A percentile compares a stretch with the other conserved stretches of the same genome.
phyloP scores from a whole-genome alignment of 2,888 invertebrate genomes.

The Drosophila pseudotakahashii region DNA sequence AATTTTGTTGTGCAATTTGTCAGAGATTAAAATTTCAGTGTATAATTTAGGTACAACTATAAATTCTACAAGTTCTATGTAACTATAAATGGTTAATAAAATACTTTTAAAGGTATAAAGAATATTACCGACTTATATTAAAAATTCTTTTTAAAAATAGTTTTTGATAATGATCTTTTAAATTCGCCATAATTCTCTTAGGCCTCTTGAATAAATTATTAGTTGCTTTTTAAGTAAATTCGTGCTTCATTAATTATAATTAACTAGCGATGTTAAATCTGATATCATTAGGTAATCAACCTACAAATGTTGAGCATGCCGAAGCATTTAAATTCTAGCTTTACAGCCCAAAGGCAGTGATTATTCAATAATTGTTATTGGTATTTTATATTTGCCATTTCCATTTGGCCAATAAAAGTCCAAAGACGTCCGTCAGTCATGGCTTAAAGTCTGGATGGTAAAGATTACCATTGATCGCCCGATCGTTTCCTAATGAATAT shows the following conservation, averaged over 20 bases:
- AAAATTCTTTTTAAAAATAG: background rate
- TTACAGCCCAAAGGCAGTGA: background rate
- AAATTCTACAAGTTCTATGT: no score
- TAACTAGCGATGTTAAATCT: slow-evolving; percentile 2
- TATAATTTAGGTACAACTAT: no score
- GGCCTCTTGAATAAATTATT: slow-evolving; percentile 1
- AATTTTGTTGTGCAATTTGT: background rate
- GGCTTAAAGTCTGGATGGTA: slow-evolving; percentile 8
- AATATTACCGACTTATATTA: no score
- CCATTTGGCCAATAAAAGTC: slow-evolving; percentile 13
- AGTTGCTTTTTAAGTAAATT: slow-evolving; percentile 7
- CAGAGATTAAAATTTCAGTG: no score
- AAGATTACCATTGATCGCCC: slow-evolving; percentile 29
- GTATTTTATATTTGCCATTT: slow-evolving; percentile 9
- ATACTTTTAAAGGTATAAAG: no score
- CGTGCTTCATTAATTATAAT: slow-evolving; percentile 5
- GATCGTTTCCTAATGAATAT: slow-evolving; percentile 64
- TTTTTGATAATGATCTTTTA: slow-evolving; percentile 1
- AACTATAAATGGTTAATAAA: no score
- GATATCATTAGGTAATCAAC: background rate
- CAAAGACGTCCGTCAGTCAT: slow-evolving; percentile 10
- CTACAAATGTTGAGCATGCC: background rate
- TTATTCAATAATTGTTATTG: slow-evolving; percentile 26
- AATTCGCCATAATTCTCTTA: no score
- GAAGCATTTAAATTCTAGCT: background rate